Evolutionary conservation across 2,888 invertebrate genomes (phyloP).

Genomic region (Cryptocephalus primarius): DNA sequence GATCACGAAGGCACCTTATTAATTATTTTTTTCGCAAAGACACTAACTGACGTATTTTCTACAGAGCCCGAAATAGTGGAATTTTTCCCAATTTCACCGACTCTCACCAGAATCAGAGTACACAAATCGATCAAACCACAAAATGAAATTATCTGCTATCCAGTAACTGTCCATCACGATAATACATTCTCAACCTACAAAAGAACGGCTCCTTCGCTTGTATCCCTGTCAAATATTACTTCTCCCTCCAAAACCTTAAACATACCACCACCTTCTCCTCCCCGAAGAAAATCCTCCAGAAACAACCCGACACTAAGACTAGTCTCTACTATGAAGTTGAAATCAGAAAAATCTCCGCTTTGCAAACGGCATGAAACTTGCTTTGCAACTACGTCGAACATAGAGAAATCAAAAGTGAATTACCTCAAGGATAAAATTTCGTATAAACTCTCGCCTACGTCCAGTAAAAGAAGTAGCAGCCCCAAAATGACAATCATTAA

Average conservation of each 20-base stretch:
- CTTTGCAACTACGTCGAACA: constrained; percentile 32
- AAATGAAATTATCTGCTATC: constrained; percentile 52
- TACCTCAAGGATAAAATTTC: constrained; percentile 52
- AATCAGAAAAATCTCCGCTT: constrained; percentile 24
- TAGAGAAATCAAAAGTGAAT: constrained; percentile 45
- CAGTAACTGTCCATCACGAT: constrained; percentile 37
- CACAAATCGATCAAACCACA: constrained; percentile 45
- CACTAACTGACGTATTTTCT: constrained; percentile 12
- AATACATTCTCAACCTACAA: constrained; percentile 49
- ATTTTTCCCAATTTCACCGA: constrained; percentile 72
- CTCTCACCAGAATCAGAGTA: constrained; percentile 67
- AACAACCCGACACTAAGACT: constrained; percentile 58
- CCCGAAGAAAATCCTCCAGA: constrained; percentile 64
- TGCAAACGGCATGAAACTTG: constrained; percentile 42
- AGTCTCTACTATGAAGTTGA: constrained; percentile 44
- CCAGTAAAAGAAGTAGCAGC: constrained; percentile 21
- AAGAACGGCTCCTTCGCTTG: constrained; percentile 46
- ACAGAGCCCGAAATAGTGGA: constrained; percentile 70
- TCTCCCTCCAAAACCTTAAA: constrained; percentile 15
- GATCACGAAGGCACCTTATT: constrained; percentile 11
- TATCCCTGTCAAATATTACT: constrained; percentile 32
- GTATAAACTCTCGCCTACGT: constrained; percentile 40
- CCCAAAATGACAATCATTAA: constrained; percentile 25
- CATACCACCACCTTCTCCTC: constrained; percentile 56
- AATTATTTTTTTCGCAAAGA: not conserved